Conservation (phyloP, 64 coral and sea anemone genomes). For the Pocillopora verrucosa region DNA sequence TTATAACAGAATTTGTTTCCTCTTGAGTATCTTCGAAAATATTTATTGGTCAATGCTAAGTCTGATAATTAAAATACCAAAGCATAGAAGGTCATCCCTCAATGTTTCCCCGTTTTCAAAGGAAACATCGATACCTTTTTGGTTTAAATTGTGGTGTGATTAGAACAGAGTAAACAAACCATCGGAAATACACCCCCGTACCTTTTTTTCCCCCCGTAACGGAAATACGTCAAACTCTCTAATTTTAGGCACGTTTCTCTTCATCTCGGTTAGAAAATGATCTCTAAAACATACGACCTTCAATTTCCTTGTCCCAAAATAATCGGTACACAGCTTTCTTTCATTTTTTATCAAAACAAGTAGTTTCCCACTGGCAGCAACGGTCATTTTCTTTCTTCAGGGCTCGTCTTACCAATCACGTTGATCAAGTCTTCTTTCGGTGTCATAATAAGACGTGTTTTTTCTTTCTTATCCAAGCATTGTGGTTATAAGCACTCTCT, state of each 20-base stretch:
- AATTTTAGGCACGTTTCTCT: not conserved
- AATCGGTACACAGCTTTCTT: not conserved
- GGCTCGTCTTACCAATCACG: too few species aligned
- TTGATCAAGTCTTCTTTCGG: too few species aligned
- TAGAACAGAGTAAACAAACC: not conserved
- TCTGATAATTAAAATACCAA: not conserved
- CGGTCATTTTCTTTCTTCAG: too few species aligned
- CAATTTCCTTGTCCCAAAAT: constrained; percentile 30
- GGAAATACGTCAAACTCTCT: constrained; percentile 13
- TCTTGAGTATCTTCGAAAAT: not conserved
- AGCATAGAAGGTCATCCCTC: not conserved
- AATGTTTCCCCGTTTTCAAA: not conserved
- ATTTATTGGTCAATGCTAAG: not conserved
- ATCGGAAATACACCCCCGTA: constrained; percentile 30
- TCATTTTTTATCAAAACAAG: too few species aligned
- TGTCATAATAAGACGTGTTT: too few species aligned
- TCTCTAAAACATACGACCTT: not conserved
- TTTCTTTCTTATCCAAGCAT: too few species aligned
- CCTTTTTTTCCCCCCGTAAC: not conserved
- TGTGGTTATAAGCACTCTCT: too few species aligned
- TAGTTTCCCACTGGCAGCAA: too few species aligned
- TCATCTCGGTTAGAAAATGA: not conserved
- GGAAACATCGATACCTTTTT: not conserved
- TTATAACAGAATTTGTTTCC: too few species aligned
- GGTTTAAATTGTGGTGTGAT: not conserved